Evolutionary conservation across 2,888 invertebrate species (phyloP), one percentile per base, ranked within the genome.

Genomic region (Apamea epomidion): DNA sequence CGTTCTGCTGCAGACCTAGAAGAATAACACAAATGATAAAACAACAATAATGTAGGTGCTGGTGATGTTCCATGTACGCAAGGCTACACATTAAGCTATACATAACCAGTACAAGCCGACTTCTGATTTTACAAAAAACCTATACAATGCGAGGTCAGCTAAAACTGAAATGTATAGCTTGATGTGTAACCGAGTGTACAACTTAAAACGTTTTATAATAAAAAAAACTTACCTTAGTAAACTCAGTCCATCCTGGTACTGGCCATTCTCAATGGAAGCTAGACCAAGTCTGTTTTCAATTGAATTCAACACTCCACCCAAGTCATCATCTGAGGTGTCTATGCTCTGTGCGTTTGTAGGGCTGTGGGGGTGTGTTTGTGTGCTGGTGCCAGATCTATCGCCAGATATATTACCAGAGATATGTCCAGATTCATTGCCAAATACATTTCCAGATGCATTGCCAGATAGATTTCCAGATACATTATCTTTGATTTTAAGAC

Each of bases 201-300:
- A 51, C 1, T 51, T 8, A 54, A 70, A 21, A 25, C 2, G 25
- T 25, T 25, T 25, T 70, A 54, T 29, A 1, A 54, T 45, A 48
- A 65, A 0, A 32, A 45, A 64, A 21, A 21, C 16, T 89, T 89
- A 96, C 97, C 97, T 97, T 71, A 97, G 93, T 77, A 98, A 93
- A 83, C 97, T 97, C 80, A 97, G 95, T 67, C 97, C 96, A 89
- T 97, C 97, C 87, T 97, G 94, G 81, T 94, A 93, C 76, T 97
- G 96, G 64, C 97, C 97, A 90, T 97, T 97, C 89, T 97, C 96
- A 89, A 98, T 96, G 32, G 97, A 97, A 87, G 97, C 97, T 74
- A 98, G 92, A 4, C 98, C 98, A 83, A 97, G 94, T 91, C 95
- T 96, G 83, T 98, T 97, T 90, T 98, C 98, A 86, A 97, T 97